These are phyloP conservation scores for Herminia tarsipennalis DNA, from an alignment of 2,888 invertebrate genomes.

Conservation along the genomic window DNA sequence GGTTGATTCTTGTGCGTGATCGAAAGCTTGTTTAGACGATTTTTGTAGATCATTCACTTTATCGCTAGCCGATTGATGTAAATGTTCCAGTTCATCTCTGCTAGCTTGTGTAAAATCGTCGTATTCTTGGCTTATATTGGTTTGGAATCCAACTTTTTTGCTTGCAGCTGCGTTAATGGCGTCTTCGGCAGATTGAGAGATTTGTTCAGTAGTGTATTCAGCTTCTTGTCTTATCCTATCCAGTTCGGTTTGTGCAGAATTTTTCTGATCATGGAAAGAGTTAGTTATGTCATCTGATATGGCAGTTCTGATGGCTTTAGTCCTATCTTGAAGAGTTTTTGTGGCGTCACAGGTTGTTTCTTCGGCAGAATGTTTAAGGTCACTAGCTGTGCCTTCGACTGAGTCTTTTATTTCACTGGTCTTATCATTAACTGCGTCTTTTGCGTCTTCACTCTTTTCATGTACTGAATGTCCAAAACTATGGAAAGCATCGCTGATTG, in stretches of 20 bases:
- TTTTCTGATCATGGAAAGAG: conserved; percentile 58
- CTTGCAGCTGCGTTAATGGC: conserved; percentile 67
- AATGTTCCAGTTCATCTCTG: conserved; percentile 56
- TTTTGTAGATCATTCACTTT: conserved; percentile 53
- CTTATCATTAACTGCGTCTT: conserved; percentile 37
- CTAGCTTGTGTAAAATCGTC: conserved; percentile 50
- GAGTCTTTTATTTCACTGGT: conserved; percentile 42
- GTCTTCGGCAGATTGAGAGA: conserved; percentile 74
- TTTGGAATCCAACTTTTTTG: conserved; percentile 64
- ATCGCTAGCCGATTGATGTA: conserved; percentile 57
- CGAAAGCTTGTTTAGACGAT: conserved; percentile 70
- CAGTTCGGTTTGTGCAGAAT: conserved; percentile 64
- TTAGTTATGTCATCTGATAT: conserved; percentile 56
- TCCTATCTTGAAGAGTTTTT: conserved; percentile 51
- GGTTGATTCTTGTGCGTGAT: conserved; percentile 73
- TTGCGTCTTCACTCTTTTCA: conserved; percentile 44
- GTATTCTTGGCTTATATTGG: conserved; percentile 55
- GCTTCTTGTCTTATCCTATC: conserved; percentile 77
- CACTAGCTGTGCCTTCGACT: conserved; percentile 30
- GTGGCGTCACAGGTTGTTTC: conserved; percentile 43
- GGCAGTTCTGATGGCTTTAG: conserved; percentile 50
- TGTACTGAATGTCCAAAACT: conserved; percentile 39
- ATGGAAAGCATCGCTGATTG: conserved; percentile 44
- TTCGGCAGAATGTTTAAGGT: conserved; percentile 33
- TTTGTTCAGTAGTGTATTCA: conserved; percentile 75